Conservation (phyloP, 2,113 vertebrate genomes). For the Candoia aspera region DNA sequence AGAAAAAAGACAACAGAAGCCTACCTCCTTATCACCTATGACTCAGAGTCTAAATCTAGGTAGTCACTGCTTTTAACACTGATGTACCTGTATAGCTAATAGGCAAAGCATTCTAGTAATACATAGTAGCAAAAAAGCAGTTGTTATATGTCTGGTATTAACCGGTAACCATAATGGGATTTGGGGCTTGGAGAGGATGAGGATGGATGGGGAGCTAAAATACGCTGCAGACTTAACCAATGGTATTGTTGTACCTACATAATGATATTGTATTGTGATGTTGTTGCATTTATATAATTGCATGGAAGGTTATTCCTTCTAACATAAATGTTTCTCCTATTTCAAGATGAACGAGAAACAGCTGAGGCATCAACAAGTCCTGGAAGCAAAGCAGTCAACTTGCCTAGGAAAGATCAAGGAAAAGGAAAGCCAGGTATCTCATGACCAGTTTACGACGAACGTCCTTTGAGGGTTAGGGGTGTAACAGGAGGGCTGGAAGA, state of each 20-base stretch:
- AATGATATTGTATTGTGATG: background rate
- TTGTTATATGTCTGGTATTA: background rate
- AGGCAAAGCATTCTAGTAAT: background rate
- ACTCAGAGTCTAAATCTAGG: background rate
- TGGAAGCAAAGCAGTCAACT: slow-evolving; percentile 86
- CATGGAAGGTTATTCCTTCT: background rate
- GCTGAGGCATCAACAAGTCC: slow-evolving; percentile 76
- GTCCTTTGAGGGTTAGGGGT: background rate
- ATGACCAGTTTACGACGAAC: background rate
- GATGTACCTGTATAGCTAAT: background rate
- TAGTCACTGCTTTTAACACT: background rate
- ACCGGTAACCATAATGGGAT: background rate
- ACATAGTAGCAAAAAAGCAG: background rate
- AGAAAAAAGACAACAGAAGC: background rate
- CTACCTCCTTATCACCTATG: background rate
- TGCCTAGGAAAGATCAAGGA: slow-evolving; percentile 84
- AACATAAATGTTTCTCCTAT: background rate
- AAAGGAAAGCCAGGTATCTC: slow-evolving; percentile 81
- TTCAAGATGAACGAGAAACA: slow-evolving; percentile 77
- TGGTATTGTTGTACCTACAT: background rate
- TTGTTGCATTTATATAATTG: background rate
- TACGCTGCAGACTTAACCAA: background rate
- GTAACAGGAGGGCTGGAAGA: background rate
- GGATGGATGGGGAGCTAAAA: background rate
- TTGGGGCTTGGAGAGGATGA: background rate